Base-by-base conservation (phyloP, 35 echinoderm and acorn worm genomes). In the Acanthaster planci region DNA sequence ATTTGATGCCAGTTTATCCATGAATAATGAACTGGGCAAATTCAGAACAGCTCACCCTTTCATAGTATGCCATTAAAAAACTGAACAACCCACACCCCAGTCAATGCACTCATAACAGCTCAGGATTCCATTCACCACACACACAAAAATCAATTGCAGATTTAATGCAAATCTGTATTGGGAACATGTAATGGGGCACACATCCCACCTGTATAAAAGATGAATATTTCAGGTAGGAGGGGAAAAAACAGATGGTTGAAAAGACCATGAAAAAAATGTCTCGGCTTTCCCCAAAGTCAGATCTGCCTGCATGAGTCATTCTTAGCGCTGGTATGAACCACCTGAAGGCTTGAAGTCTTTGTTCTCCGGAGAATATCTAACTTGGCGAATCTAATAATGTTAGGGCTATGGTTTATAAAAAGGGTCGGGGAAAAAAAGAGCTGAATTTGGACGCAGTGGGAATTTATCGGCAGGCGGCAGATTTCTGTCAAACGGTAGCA, bases 261-360 rank as follows among this genome's bases (percentile, higher is more conserved):
- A 72, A 47, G 42, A 35, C 64, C 64, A 72, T 14, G 10, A 72
- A 21, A 72, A 31, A 72, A 72, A 1, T 19, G 64, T 35, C 22
- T 72, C 30, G 30, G 64, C 34, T 72, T 72, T 34, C 19, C 64
- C 15, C 64, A 72, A 72, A 72, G 64, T 72, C 64, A 72, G 64
- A 31, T 72, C 34, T 22, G 14, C 29, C 23, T 72, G 64, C 26
- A 72, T 72, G 64, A 72, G 64, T 72, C 64, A 72, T 34, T 72
- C 64, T 9, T 26, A 31, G 64, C 64, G 26, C 8, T 72, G 64
- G 64, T 72, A 72, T 72, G 26, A 35, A 72, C 3, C 64, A 72
- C 64, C 64, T 72, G 14, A 34, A 29, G 64, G 64, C 64, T 34
- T 72, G 21, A 7, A 0, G 19, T 26, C 23, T 31, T 72, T 72